Evolutionary conservation across 2,797 vertebrate genomes (phyloP).

Genomic region (Acanthopagrus latus): DNA sequence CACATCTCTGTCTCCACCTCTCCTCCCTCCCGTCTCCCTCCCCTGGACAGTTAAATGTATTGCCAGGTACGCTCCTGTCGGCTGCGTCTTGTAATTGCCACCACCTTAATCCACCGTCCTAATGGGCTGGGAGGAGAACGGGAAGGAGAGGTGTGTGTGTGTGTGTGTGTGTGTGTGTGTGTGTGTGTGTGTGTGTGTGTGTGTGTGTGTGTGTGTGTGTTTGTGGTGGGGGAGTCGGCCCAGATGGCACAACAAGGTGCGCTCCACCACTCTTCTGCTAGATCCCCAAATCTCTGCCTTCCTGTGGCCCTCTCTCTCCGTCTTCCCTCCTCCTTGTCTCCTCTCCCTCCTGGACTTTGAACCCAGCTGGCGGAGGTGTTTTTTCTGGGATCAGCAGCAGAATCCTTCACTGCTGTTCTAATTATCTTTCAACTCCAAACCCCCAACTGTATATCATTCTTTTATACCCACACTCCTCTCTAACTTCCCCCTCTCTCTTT

Average conservation of each 20-base stretch:
- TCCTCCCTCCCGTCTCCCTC: conserved; percentile 23
- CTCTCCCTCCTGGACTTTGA: conserved; percentile 80
- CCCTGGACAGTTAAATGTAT: conserved; percentile 79
- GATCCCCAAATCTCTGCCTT: conserved; percentile 72
- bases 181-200: conserved; percentile 40
- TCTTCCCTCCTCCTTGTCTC: conserved; percentile 57
- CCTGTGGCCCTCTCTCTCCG: conserved; percentile 61
- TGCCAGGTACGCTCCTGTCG: conserved; percentile 79
- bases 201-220: conserved; percentile 48
- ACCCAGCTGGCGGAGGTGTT: conserved; percentile 83
- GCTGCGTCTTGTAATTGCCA: conserved; percentile 82
- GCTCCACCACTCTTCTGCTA: conserved; percentile 76
- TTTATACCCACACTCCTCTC: conserved; percentile 64
- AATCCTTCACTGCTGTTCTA: conserved; percentile 81
- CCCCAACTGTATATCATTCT: conserved; percentile 68
- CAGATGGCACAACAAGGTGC: conserved; percentile 87
- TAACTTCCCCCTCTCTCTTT: conserved; percentile 44
- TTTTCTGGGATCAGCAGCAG: conserved; percentile 79
- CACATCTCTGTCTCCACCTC: conserved; percentile 27
- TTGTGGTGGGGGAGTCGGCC: conserved; percentile 66
- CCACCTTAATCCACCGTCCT: conserved; percentile 82
- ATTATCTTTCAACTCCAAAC: conserved; percentile 80
- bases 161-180: conserved; percentile 35
- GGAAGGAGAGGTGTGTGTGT: conserved; percentile 41
- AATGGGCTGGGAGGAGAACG: conserved; percentile 77